Percentiles rank a stretch among this genome's conserved stretches.
These are phyloP conservation scores for Apis dorsata DNA, from an alignment of 1,140 invertebrate species.

Conservation along the genomic window DNA sequence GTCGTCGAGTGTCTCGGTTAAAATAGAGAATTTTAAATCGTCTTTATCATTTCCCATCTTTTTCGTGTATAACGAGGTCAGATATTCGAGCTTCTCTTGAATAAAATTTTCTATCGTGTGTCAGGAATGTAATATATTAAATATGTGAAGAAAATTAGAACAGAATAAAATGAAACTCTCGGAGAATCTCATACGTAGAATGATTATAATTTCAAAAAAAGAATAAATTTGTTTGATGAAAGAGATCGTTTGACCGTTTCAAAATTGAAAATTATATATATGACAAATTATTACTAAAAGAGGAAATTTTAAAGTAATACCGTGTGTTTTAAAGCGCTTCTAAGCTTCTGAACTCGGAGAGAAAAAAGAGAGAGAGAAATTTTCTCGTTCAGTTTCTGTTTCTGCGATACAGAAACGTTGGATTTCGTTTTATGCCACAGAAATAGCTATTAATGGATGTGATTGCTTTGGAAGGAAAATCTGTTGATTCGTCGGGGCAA, in stretches of 20 bases:
- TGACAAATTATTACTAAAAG: no score
- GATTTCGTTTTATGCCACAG: no score
- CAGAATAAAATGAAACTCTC: background rate
- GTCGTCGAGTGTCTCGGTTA: background rate
- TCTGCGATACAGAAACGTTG: background rate
- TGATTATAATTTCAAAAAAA: background rate
- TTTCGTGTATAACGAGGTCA: background rate
- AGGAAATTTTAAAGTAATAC: background rate
- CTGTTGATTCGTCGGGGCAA: conserved; percentile 1
- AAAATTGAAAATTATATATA: background rate
- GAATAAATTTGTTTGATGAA: background rate
- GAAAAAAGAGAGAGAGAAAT: background rate
- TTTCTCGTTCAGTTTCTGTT: background rate
- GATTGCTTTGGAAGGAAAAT: background rate
- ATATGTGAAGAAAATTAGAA: background rate
- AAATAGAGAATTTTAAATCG: background rate
- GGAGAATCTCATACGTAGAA: background rate
- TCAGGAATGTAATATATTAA: no score
- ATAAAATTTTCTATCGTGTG: background rate
- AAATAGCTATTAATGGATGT: background rate
- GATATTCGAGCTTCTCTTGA: background rate
- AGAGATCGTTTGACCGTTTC: background rate
- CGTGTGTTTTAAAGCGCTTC: background rate
- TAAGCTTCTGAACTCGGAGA: background rate
- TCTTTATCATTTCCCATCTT: background rate